phyloP scores from a whole-genome alignment of 2,113 vertebrate species.

The Calidris pugnax region DNA sequence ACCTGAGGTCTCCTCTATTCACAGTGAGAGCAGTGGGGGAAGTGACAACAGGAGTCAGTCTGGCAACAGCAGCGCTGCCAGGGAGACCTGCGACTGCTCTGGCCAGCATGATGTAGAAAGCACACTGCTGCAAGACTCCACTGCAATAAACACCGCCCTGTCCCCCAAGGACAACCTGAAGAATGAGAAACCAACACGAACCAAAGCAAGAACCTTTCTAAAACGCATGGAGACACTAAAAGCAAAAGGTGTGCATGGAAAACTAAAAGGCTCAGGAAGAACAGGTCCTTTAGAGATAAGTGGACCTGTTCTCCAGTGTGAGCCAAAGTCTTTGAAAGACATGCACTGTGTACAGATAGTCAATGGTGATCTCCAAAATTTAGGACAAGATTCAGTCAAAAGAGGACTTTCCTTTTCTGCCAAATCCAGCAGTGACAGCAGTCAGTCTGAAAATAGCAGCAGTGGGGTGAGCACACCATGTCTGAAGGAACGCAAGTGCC shows the following conservation, averaged over 20 bases:
- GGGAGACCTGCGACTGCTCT: constrained; percentile 77
- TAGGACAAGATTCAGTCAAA: constrained; percentile 23
- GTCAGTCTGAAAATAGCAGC: constrained; percentile 80
- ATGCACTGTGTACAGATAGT: constrained; percentile 82
- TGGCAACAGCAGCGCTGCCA: constrained; percentile 44
- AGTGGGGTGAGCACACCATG: constrained; percentile 82
- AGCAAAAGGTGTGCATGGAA: constrained; percentile 81
- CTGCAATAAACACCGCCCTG: constrained; percentile 59
- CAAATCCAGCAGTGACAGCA: constrained; percentile 82
- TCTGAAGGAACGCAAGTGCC: constrained; percentile 82
- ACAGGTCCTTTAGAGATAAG: constrained; percentile 83
- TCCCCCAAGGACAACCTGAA: constrained; percentile 79
- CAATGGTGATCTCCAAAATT: constrained; percentile 77
- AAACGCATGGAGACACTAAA: constrained; percentile 92
- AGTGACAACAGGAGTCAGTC: constrained; percentile 73
- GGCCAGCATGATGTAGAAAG: constrained; percentile 76
- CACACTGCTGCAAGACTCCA: constrained; percentile 77
- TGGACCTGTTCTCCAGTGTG: constrained; percentile 84
- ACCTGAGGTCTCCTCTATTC: constrained; percentile 88
- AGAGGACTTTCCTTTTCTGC: constrained; percentile 53
- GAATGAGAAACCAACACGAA: constrained; percentile 82
- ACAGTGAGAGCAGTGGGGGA: constrained; percentile 90
- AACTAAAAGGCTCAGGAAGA: constrained; percentile 76
- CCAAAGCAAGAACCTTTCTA: constrained; percentile 89
- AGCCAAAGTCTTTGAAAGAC: constrained; percentile 82